Evolutionary conservation across 2,888 invertebrate species (phyloP).

Genomic region (Volucella bombylans): DNA sequence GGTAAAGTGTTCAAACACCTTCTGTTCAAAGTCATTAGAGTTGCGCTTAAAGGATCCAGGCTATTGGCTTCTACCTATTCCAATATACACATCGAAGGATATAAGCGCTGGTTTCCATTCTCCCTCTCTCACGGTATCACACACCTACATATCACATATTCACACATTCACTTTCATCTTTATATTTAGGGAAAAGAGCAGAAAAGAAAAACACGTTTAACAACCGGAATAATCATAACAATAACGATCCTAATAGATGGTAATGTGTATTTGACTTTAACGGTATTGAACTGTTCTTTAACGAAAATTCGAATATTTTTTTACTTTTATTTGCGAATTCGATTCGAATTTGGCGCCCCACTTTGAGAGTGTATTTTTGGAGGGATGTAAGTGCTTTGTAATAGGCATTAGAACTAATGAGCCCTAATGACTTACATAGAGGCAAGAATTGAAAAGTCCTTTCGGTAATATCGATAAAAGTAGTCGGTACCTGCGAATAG

Average conservation of each 20-base stretch:
- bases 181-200: neutral
- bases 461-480: neutral
- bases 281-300: constrained; percentile 33
- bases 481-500: neutral
- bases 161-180: constrained; percentile 42
- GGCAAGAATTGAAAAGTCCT: neutral
- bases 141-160: neutral
- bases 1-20: constrained; percentile 33
- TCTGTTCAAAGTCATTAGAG: constrained; percentile 15
- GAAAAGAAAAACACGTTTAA: constrained; percentile 46
- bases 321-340: constrained; percentile 33
- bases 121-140: neutral
- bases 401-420: constrained; percentile 39
- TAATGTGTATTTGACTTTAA: constrained; percentile 58
- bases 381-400: constrained; percentile 31
- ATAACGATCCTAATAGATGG: constrained; percentile 60
- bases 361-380: neutral
- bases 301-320: constrained; percentile 6
- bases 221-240: constrained; percentile 62
- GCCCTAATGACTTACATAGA: constrained; percentile 8
- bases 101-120: constrained; percentile 26
- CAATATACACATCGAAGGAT: too few relatives aligned
- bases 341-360: constrained; percentile 13
- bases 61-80: constrained; percentile 20
- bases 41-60: neutral